These are phyloP conservation scores for Irena cyanogastra DNA, from an alignment of 2,113 vertebrate species.

Conservation along the genomic window DNA sequence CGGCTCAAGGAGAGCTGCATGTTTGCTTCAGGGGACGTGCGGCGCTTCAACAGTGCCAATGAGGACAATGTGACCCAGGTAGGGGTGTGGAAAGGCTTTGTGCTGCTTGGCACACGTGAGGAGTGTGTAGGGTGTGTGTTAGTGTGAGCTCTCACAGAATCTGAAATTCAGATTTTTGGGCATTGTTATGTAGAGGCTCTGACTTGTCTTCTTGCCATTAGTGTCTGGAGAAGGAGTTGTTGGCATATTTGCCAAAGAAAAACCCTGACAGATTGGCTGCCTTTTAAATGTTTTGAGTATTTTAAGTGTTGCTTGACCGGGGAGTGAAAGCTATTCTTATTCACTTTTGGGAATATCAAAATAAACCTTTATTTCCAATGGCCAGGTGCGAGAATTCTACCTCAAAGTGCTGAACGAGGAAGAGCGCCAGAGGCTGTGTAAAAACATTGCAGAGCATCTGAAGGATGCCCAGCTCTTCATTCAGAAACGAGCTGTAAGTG, in stretches of 20 bases:
- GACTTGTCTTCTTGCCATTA: not conserved
- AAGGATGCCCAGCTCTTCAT: slow-evolving; percentile 90
- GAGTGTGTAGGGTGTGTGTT: not conserved
- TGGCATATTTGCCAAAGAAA: not conserved
- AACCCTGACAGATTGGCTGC: not conserved
- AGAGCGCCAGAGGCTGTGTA: slow-evolving; percentile 82
- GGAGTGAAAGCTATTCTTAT: not conserved
- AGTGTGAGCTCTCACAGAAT: not conserved
- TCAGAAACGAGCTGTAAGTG: slow-evolving; percentile 87
- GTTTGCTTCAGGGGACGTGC: slow-evolving; percentile 72
- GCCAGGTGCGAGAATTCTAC: slow-evolving; percentile 85
- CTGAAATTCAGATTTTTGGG: not conserved
- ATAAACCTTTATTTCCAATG: not conserved
- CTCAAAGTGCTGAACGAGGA: slow-evolving; percentile 82
- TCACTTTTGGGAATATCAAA: not conserved
- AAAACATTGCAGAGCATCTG: slow-evolving; percentile 83
- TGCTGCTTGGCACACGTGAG: not conserved
- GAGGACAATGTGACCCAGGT: slow-evolving; percentile 94
- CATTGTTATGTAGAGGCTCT: accelerated
- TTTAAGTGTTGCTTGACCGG: not conserved
- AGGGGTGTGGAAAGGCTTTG: not conserved
- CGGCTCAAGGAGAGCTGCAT: slow-evolving; percentile 61
- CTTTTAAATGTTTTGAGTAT: not conserved
- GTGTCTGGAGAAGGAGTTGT: not conserved
- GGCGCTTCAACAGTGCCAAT: slow-evolving; percentile 80